Evolutionary conservation across 1,140 invertebrate species (phyloP), one percentile per base, ranked within the genome.

Genomic region (Lucilia sericata): DNA sequence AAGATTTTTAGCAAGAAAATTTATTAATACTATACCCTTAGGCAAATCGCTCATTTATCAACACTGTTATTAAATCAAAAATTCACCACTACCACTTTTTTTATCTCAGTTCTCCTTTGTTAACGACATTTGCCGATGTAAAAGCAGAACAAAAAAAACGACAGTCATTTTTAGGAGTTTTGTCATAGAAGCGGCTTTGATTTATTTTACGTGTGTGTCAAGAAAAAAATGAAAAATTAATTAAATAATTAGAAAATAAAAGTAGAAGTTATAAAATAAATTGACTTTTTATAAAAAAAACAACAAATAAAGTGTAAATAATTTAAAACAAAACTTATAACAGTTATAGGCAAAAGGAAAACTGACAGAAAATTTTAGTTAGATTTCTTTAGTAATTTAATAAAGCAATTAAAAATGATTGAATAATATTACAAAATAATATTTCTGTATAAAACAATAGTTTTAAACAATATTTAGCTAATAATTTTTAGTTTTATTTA

Each of bases 121-220:
- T 21, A 80, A 51, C 65, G 65, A 70, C 65, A 70, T 70, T 70
- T 70, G 65, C 65, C 65, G 21, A 51, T 51, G 76, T 51, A 80
- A 80, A 80, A 30, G 25, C 25, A 30, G 25, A 30, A 30, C 25
- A 30, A 30, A 30, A 30, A 30, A 80, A 80, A 51, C 76, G 76
- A 80, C 76, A 80, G 76, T 80, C 76, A 80, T 80, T 80, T 78
- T 78, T 80, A 25, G 47, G 76, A 80, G 76, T 80, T 80, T 80
- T 80, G 42, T 51, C 76, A 51, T 49, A 51, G 17, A 78, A 80
- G 76, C 76, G 42, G 76, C 42, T 49, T 36, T 76, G 42, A 49
- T 14, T 49, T 47, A 47, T 36, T 78, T 47, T 78, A 47, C 42
- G 75, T 78, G 42, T 76, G 75, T 80, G 7, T 30, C 25, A 30